These are phyloP conservation scores for Atlantisia rogersi DNA, from an alignment of 2,113 vertebrate genomes.

Conservation along the genomic window DNA sequence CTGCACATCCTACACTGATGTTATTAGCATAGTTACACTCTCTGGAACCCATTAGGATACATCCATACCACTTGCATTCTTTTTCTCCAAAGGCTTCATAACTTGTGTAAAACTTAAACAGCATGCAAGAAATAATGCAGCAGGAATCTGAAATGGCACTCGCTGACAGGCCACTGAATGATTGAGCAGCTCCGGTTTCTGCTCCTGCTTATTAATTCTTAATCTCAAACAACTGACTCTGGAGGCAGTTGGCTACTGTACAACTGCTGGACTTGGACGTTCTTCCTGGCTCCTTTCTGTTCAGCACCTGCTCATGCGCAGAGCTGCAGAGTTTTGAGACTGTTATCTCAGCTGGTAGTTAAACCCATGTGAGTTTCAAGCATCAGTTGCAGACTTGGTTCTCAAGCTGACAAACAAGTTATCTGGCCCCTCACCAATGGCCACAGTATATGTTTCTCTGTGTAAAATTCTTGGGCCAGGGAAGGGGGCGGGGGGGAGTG, in stretches of 20 bases:
- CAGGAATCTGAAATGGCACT: not conserved
- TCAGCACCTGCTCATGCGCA: not conserved
- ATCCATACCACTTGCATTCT: not conserved
- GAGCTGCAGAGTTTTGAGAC: not conserved
- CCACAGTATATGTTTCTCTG: not conserved
- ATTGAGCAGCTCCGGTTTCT: not conserved
- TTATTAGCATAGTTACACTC: fast-evolving
- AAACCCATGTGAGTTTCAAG: not conserved
- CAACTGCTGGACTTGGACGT: not conserved
- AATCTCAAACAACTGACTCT: not conserved
- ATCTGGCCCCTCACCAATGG: not conserved
- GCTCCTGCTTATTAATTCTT: not conserved
- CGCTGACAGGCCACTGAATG: not conserved
- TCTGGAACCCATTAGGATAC: not conserved
- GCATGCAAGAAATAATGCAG: not conserved
- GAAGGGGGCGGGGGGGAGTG: not conserved
- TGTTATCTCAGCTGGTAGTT: not conserved
- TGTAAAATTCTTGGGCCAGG: not conserved
- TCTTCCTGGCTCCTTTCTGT: not conserved
- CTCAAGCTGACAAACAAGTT: not conserved
- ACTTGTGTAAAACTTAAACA: not conserved
- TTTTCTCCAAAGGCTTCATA: not conserved
- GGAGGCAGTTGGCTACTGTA: not conserved
- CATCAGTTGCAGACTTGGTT: not conserved
- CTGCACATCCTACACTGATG: not conserved